A percentile compares a stretch with the other conserved stretches of the same genome.
Conservation (phyloP, 2,888 invertebrate species). For the Sylvicola cinctus region DNA sequence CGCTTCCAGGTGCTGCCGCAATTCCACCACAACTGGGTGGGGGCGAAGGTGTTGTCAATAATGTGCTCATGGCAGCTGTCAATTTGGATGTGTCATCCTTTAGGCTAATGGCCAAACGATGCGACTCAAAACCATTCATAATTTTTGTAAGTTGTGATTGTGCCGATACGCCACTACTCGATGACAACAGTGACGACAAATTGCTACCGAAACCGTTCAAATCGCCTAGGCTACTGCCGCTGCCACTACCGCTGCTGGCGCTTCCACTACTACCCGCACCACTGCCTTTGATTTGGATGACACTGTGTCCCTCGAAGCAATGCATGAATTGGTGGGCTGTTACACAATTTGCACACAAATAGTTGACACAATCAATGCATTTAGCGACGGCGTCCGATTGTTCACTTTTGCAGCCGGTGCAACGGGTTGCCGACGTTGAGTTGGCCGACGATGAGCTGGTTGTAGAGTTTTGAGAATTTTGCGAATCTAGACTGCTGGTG, state of each 20-base stretch:
- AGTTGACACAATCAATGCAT: slow-evolving; percentile 91
- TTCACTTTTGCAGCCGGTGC: slow-evolving; percentile 92
- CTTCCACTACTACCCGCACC: slow-evolving; percentile 26
- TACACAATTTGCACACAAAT: slow-evolving; percentile 90
- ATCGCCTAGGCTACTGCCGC: neutral
- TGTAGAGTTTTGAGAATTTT: slow-evolving; percentile 20
- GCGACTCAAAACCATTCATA: slow-evolving; percentile 5
- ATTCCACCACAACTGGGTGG: neutral
- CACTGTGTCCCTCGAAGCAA: slow-evolving; percentile 92
- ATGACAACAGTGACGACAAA: neutral
- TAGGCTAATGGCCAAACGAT: slow-evolving; percentile 3
- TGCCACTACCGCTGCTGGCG: slow-evolving; percentile 4
- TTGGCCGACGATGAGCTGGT: slow-evolving; percentile 16
- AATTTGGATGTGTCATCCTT: slow-evolving; percentile 2
- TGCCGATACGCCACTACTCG: neutral
- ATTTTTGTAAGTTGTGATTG: slow-evolving; percentile 4
- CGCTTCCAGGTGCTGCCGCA: neutral
- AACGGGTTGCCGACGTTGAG: slow-evolving; percentile 32
- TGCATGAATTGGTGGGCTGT: slow-evolving; percentile 99
- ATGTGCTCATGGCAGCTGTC: slow-evolving; percentile 1
- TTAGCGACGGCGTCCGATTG: slow-evolving; percentile 87
- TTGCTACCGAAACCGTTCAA: neutral
- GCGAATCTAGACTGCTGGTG: slow-evolving; percentile 18
- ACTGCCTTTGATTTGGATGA: slow-evolving; percentile 31
- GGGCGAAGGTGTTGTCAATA: slow-evolving; percentile 2